A percentile compares a stretch with the other conserved stretches of the same genome.
Evolutionary conservation across 2,113 vertebrate genomes (phyloP).

Genomic region (Pitta sordida): DNA sequence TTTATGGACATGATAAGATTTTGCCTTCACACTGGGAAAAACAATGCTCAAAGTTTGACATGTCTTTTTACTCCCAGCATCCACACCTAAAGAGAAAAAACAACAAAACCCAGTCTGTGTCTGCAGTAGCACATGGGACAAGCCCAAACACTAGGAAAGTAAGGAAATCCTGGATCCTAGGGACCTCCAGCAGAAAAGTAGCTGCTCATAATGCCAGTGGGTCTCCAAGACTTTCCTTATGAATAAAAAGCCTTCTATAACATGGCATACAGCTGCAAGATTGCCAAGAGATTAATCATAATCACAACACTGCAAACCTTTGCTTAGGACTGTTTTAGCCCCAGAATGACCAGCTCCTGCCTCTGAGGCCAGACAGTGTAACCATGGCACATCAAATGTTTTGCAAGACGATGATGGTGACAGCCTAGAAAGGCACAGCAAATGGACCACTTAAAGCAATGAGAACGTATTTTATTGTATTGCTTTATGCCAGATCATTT

Average conservation of each 20-base stretch:
- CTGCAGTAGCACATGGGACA: not conserved
- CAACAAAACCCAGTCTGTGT: not conserved
- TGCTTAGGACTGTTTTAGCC: not conserved
- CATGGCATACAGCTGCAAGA: not conserved
- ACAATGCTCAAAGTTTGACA: not conserved
- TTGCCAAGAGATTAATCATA: not conserved
- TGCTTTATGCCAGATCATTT: not conserved
- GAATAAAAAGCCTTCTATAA: not conserved
- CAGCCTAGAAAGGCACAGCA: not conserved
- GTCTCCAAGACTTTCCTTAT: not conserved
- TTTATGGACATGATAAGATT: not conserved
- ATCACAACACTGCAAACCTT: not conserved
- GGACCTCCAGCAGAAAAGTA: not conserved
- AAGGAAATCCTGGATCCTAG: not conserved
- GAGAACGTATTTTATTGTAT: not conserved
- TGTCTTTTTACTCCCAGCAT: not conserved
- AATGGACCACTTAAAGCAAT: not conserved
- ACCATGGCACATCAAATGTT: not conserved
- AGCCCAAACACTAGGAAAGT: not conserved
- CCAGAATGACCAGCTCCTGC: not conserved
- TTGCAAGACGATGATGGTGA: not conserved
- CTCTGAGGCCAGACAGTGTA: not conserved
- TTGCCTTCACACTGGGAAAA: not conserved
- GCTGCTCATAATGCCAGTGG: not conserved
- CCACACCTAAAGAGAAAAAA: not conserved